Conservation (phyloP, 2,888 invertebrate genomes). For the Apotomis betuletana region DNA sequence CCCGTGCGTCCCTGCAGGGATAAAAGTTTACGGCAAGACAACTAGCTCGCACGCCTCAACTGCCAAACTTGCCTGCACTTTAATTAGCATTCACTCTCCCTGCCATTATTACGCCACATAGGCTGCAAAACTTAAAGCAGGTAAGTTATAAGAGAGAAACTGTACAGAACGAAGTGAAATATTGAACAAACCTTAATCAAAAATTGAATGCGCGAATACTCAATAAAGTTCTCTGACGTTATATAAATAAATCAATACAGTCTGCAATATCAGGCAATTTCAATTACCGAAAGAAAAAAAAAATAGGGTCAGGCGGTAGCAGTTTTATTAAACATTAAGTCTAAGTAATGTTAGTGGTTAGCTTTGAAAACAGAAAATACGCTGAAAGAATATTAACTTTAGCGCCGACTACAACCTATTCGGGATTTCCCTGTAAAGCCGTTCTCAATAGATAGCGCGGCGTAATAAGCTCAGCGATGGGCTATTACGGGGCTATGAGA, state of each 20-base stretch:
- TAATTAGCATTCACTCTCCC: constrained; percentile 66
- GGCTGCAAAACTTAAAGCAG: constrained; percentile 38
- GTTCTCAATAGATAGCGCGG: constrained; percentile 80
- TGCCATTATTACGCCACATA: constrained; percentile 55
- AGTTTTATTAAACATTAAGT: constrained; percentile 45
- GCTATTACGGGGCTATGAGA: constrained; percentile 74
- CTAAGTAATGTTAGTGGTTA: constrained; percentile 50
- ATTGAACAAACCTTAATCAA: neutral
- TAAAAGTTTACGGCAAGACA: constrained; percentile 64
- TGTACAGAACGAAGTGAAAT: neutral
- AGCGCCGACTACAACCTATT: constrained; percentile 75
- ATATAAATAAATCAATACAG: neutral
- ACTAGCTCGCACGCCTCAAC: constrained; percentile 51
- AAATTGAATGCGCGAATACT: neutral
- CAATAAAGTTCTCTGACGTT: too few relatives aligned
- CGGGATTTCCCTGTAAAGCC: constrained; percentile 81
- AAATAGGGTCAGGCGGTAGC: neutral
- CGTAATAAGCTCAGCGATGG: constrained; percentile 81
- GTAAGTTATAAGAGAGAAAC: neutral
- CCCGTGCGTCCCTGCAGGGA: constrained; percentile 54
- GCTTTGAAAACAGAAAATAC: constrained; percentile 64
- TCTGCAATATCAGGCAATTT: constrained; percentile 21
- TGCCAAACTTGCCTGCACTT: constrained; percentile 66
- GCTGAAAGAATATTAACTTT: constrained; percentile 69
- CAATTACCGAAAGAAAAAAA: constrained; percentile 16